Evolutionary conservation across 1,140 invertebrate genomes (phyloP).

Genomic region (Rhynchophorus ferrugineus): DNA sequence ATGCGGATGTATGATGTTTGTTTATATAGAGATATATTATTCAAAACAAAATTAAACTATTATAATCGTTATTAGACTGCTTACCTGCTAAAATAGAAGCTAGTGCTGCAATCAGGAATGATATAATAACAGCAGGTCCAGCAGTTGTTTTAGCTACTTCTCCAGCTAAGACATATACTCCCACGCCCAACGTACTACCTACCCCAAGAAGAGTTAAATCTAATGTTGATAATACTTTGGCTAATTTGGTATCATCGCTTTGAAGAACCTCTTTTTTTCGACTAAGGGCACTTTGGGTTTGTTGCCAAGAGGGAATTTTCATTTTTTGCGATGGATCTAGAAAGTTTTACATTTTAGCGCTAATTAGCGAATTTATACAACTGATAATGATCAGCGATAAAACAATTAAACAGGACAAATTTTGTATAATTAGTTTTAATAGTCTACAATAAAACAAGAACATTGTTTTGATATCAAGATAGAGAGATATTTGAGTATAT

Average conservation of each 20-base stretch:
- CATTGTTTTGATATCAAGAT: too few relatives aligned
- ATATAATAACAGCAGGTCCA: constrained; percentile 57
- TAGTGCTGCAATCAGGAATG: constrained; percentile 59
- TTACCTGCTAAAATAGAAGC: constrained; percentile 64
- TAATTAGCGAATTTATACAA: background rate
- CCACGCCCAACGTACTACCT: constrained; percentile 60
- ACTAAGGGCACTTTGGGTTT: constrained; percentile 25
- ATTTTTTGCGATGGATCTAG: constrained; percentile 24
- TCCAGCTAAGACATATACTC: constrained; percentile 63
- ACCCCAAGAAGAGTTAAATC: constrained; percentile 56
- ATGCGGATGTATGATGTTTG: too few relatives aligned
- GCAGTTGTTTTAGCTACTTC: constrained; percentile 55
- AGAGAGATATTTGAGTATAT: too few relatives aligned
- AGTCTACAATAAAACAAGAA: too few relatives aligned
- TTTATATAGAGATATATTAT: too few relatives aligned
- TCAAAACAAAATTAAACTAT: too few relatives aligned
- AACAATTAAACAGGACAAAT: background rate
- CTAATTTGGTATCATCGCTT: constrained; percentile 50
- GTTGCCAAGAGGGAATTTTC: constrained; percentile 23
- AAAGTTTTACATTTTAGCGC: background rate
- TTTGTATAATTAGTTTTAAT: background rate
- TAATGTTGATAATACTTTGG: constrained; percentile 61
- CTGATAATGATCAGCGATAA: background rate
- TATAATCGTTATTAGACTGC: too few relatives aligned
- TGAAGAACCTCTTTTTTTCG: constrained; percentile 32